A percentile compares a stretch with the other conserved stretches of the same genome.
Conservation (phyloP, 2,888 invertebrate genomes). For the Bellardia bayeri region DNA sequence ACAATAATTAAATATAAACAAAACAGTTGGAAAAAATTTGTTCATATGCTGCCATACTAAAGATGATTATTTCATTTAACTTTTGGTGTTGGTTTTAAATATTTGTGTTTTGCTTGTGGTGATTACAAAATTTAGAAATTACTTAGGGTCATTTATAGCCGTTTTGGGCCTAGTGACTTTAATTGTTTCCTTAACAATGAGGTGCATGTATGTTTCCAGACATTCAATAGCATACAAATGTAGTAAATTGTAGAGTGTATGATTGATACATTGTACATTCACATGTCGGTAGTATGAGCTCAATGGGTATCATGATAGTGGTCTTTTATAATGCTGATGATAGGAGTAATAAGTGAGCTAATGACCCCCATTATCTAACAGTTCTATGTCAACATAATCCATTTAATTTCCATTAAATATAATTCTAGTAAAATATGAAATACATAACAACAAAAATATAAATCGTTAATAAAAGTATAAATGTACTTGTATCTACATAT, state of each 20-base stretch:
- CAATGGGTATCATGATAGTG: conserved; percentile 16
- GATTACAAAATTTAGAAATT: neutral
- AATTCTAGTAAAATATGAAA: conserved; percentile 16
- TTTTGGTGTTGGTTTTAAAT: too few relatives aligned
- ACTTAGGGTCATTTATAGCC: neutral
- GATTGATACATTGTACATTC: too few relatives aligned
- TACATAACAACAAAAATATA: neutral
- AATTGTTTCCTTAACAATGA: conserved; percentile 2
- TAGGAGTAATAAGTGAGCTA: conserved; percentile 59
- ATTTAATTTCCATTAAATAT: conserved; percentile 38
- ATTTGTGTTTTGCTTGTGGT: too few relatives aligned
- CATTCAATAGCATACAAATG: neutral
- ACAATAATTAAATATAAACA: neutral
- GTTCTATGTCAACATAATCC: conserved; percentile 59
- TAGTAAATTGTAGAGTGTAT: neutral
- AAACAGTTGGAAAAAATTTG: neutral
- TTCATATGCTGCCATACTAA: neutral
- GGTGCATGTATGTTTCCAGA: conserved; percentile 1
- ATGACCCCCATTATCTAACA: conserved; percentile 69
- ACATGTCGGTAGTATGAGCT: neutral
- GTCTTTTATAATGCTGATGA: conserved; percentile 47
- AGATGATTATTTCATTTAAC: neutral
- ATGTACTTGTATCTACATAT: neutral
- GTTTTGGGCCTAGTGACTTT: neutral
- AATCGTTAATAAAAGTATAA: neutral